These are phyloP conservation scores for Linnaemya vulpina DNA, from an alignment of 2,888 invertebrate genomes.

Conservation along the genomic window DNA sequence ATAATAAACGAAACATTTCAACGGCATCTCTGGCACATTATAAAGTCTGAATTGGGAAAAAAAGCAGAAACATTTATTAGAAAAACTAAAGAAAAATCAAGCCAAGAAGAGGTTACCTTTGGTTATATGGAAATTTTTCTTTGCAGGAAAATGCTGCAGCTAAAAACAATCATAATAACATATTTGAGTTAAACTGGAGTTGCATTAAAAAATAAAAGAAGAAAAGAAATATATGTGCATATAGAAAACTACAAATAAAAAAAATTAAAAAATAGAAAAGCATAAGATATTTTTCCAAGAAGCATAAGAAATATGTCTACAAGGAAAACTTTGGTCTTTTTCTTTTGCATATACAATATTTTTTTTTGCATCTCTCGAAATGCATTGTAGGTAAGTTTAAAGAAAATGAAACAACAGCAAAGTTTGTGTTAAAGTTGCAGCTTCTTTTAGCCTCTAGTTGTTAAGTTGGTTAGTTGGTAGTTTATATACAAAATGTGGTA, in stretches of 20 bases:
- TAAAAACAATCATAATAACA: conserved; percentile 67
- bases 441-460: conserved; percentile 68
- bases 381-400: conserved; percentile 44
- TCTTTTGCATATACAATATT: not conserved
- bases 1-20: conserved; percentile 54
- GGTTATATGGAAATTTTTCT: conserved; percentile 72
- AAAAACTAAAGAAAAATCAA: conserved; percentile 42
- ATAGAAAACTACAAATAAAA: not conserved
- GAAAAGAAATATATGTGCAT: not conserved
- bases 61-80: conserved; percentile 11
- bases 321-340: conserved; percentile 49
- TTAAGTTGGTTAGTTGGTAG: conserved; percentile 53
- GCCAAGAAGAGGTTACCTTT: conserved; percentile 59
- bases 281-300: conserved; percentile 68
- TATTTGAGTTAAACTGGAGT: conserved; percentile 61
- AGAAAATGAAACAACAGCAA: conserved; percentile 60
- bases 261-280: conserved; percentile 24
- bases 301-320: conserved; percentile 55
- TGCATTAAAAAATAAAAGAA: conserved; percentile 3
- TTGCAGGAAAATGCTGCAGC: conserved; percentile 52
- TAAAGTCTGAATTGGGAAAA: conserved; percentile 52
- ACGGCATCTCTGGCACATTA: conserved; percentile 58
- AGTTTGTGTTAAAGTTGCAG: conserved; percentile 61
- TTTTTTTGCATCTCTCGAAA: not conserved
- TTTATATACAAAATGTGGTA: conserved; percentile 47